Base-by-base conservation (phyloP, 2,888 invertebrate species). In the Timema podura region DNA sequence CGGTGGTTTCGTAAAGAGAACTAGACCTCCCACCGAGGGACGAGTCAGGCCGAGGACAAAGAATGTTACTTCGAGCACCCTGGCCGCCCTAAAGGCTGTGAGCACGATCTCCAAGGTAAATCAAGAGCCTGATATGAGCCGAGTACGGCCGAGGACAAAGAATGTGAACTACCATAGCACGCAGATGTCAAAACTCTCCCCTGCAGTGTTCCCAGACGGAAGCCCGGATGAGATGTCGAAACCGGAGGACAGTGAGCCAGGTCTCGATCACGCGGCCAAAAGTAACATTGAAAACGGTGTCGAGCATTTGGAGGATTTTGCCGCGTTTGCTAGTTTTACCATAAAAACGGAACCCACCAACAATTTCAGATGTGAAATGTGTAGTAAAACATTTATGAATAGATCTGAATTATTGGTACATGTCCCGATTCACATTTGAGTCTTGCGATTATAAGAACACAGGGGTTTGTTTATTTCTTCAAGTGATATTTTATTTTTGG, bases 351-450 rank as follows among this genome's bases (percentile, higher is more conserved):
- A 71, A 49, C 65, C 72, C 59, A 72, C 72, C 64, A 64, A 65
- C 45, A 72, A 88, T 61, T 91, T 87, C 81, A 89, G 88, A 75
- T 93, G 93, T 79, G 92, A 92, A 80, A 92, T 93, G 91, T 93
- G 93, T 80, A 86, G 89, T 69, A 86, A 88, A 65, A 87, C 89
- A 75, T 93, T 93, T 80, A 83, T 87, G 10, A 89, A 89, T 74
- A 87, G 91, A 67, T 88, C 90, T 67, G 91, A 91, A 74, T 81
- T 90, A 61, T 81, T 93, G 73, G 84, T 90, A 69, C 93, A 93
- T 81, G 92, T 93, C 77, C 91, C 91, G 70, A 88, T 92, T 79
- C 93, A 93, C 80, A 93, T 93, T 57, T 69, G 48, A 68, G 16
- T 61, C 30, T n/a, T n/a, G n/a, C n/a, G n/a, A n/a, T n/a, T n/a